Evolutionary conservation across 1,140 invertebrate species (phyloP).

Genomic region (Drosophila gunungcola): DNA sequence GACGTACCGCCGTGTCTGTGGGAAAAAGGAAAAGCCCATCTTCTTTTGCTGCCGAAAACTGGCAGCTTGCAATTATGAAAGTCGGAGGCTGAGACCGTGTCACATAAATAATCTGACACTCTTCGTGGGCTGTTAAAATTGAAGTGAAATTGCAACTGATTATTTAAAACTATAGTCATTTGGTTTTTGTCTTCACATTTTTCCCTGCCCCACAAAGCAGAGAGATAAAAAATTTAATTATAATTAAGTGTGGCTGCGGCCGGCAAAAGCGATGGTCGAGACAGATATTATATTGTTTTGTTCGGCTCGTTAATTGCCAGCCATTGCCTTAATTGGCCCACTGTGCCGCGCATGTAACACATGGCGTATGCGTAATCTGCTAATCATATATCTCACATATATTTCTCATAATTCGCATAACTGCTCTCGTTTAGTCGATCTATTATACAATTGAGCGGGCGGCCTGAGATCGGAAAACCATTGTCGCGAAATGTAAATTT

Average conservation of each 20-base stretch:
- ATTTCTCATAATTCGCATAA: conserved; percentile 20
- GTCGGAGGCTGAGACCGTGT: conserved; percentile 6
- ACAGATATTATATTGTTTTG: conserved; percentile 46
- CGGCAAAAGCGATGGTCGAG: conserved; percentile 48
- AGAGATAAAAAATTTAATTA: conserved; percentile 59
- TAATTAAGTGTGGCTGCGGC: conserved; percentile 65
- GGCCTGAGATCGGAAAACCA: conserved; percentile 12
- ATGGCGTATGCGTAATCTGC: conserved; percentile 64
- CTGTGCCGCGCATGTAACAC: conserved; percentile 49
- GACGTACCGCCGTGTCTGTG: conserved; percentile 10
- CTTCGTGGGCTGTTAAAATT: conserved; percentile 66
- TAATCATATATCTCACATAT: conserved; percentile 11
- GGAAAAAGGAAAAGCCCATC: conserved; percentile 28
- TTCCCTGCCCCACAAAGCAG: conserved; percentile 16
- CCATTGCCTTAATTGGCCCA: conserved; percentile 41
- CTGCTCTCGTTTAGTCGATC: conserved; percentile 24
- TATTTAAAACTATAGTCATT: conserved; percentile 51
- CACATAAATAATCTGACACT: conserved; percentile 67
- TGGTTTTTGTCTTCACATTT: conserved; percentile 7
- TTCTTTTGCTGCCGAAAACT: conserved; percentile 1
- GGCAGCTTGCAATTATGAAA: conserved; percentile 57
- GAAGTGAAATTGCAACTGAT: conserved; percentile 78
- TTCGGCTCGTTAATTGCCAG: conserved; percentile 63
- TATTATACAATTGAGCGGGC: conserved; percentile 12
- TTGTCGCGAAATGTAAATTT: conserved; percentile 19